Conservation (phyloP, 2,888 invertebrate genomes). For the Harmothoe impar region DNA sequence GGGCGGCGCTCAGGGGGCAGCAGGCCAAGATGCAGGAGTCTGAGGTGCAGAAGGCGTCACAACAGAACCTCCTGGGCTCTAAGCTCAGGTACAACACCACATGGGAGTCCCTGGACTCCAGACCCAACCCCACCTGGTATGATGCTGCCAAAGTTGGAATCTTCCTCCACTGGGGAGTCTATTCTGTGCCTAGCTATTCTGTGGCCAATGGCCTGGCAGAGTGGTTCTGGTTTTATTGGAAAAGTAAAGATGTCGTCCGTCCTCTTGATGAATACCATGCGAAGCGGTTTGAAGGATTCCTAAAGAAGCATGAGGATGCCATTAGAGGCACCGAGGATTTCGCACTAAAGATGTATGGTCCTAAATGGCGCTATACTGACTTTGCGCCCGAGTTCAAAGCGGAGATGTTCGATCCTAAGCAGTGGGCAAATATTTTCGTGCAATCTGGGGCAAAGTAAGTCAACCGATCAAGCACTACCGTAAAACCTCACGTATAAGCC, state of each 20-base stretch:
- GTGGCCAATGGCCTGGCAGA: conserved; percentile 68
- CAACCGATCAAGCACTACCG: too few relatives aligned
- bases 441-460: conserved; percentile 92
- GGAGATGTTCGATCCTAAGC: conserved; percentile 92
- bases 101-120: conserved; percentile 25
- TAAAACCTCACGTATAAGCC: too few relatives aligned
- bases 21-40: background rate
- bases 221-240: conserved; percentile 82
- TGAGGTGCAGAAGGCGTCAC: background rate
- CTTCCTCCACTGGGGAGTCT: conserved; percentile 97
- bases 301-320: background rate
- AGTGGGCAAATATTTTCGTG: conserved; percentile 92
- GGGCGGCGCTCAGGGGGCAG: background rate
- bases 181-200: conserved; percentile 91
- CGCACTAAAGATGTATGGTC: conserved; percentile 92
- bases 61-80: background rate
- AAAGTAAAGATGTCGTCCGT: conserved; percentile 70
- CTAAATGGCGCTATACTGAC: conserved; percentile 93
- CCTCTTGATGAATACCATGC: background rate
- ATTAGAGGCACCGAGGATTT: conserved; percentile 84
- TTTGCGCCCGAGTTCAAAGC: conserved; percentile 93
- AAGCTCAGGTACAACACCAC: background rate
- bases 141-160: conserved; percentile 86
- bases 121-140: conserved; percentile 31
- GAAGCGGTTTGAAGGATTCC: background rate